These are phyloP conservation scores for Achroia grisella DNA, from an alignment of 1,140 invertebrate species.

Conservation along the genomic window DNA sequence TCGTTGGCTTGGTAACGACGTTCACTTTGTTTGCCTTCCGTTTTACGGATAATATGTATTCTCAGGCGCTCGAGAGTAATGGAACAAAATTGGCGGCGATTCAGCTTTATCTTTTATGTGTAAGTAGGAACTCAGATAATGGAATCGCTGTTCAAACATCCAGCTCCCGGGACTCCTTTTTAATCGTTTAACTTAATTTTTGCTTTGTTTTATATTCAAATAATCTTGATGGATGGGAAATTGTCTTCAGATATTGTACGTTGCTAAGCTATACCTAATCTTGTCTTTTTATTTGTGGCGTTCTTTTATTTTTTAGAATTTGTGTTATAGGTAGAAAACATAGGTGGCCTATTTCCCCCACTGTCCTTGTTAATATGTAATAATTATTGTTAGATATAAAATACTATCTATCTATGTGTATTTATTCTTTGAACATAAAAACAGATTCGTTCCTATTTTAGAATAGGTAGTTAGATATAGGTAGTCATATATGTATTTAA, in stretches of 20 bases:
- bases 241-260: constrained; percentile 6
- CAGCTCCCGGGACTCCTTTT: constrained; percentile 42
- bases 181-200: constrained; percentile 66
- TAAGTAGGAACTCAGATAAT: constrained; percentile 51
- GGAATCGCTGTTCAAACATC: constrained; percentile 57
- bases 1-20: constrained; percentile 65
- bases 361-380: no score
- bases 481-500: no score
- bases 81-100: constrained; percentile 65
- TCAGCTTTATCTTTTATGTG: constrained; percentile 63
- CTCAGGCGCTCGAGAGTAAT: constrained; percentile 55
- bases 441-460: no score
- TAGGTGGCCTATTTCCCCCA: no score
- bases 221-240: constrained; percentile 14
- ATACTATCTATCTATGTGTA: no score
- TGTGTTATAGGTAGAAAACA: no score
- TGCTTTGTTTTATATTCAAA: constrained; percentile 47
- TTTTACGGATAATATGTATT: constrained; percentile 67
- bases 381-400: no score
- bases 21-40: constrained; percentile 69
- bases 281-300: neutral
- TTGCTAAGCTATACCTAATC: neutral
- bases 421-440: no score
- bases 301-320: no score
- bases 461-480: no score